A percentile compares a stretch with the other conserved stretches of the same genome.
These are phyloP conservation scores for Carposina sasakii DNA, from an alignment of 1,140 invertebrate species.

Conservation along the genomic window DNA sequence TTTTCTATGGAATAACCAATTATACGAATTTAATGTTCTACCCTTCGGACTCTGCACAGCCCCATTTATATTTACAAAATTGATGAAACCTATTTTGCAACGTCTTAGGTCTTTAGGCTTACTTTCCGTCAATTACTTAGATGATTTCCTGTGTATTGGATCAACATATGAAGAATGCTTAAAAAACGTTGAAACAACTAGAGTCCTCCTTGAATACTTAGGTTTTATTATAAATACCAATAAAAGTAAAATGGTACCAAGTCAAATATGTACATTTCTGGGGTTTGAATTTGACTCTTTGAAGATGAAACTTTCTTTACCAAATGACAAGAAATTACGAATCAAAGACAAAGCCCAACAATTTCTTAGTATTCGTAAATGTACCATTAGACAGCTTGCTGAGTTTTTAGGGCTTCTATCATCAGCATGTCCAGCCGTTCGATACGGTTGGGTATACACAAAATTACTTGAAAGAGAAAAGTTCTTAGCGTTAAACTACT, in stretches of 20 bases:
- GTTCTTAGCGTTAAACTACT: conserved; percentile 5
- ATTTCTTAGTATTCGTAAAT: background rate
- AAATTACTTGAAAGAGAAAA: conserved; percentile 16
- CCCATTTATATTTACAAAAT: background rate
- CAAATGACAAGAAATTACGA: background rate
- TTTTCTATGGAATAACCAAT: background rate
- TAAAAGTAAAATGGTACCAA: background rate
- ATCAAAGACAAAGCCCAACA: background rate
- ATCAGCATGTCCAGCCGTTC: conserved; percentile 11
- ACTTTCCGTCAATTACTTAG: background rate
- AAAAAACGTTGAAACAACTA: background rate
- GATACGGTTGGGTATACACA: conserved; percentile 9
- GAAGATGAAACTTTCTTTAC: background rate
- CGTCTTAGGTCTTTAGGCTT: background rate
- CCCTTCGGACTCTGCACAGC: background rate
- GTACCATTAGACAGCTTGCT: conserved; percentile 6
- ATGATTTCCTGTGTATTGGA: conserved; percentile 2
- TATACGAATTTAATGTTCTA: conserved; percentile 4
- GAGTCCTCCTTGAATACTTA: background rate
- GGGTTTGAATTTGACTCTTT: background rate
- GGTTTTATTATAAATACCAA: background rate
- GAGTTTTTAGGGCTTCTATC: conserved; percentile 12
- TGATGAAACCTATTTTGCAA: background rate
- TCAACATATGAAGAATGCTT: background rate
- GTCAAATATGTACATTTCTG: background rate